Conservation (phyloP, 2,888 invertebrate genomes). For the Sialis lutaria region DNA sequence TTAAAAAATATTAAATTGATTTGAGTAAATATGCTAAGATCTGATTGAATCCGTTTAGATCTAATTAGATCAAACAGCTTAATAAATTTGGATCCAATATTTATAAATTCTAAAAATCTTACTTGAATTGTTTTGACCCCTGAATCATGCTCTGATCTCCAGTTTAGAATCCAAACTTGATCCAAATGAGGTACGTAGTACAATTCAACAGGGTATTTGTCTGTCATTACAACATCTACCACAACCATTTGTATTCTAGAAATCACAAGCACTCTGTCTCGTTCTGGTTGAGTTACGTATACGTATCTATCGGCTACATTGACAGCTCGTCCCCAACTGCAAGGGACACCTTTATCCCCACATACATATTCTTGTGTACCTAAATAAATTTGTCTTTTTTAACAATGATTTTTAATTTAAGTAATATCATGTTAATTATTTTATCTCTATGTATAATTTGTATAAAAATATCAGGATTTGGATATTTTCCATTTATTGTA, state of each 20-base stretch:
- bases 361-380: conserved; percentile 42
- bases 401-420: too few species aligned
- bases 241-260: conserved; percentile 55
- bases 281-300: conserved; percentile 52
- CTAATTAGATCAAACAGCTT: too few species aligned
- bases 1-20: neutral
- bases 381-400: too few species aligned
- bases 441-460: too few species aligned
- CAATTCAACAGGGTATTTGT: conserved; percentile 51
- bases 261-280: conserved; percentile 51
- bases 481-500: too few species aligned
- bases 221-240: conserved; percentile 52
- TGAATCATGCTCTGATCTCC: conserved; percentile 37
- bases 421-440: too few species aligned
- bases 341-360: conserved; percentile 45
- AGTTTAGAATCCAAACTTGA: conserved; percentile 59
- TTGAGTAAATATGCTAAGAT: too few species aligned
- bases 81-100: too few species aligned
- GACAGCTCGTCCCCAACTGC: conserved; percentile 55
- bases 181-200: conserved; percentile 52
- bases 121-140: conserved; percentile 47
- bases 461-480: too few species aligned
- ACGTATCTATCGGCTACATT: conserved; percentile 53
- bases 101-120: conserved; percentile 1
- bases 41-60: too few species aligned